phyloP scores from a whole-genome alignment of 2,113 vertebrate species.

The Geothlypis trichas region DNA sequence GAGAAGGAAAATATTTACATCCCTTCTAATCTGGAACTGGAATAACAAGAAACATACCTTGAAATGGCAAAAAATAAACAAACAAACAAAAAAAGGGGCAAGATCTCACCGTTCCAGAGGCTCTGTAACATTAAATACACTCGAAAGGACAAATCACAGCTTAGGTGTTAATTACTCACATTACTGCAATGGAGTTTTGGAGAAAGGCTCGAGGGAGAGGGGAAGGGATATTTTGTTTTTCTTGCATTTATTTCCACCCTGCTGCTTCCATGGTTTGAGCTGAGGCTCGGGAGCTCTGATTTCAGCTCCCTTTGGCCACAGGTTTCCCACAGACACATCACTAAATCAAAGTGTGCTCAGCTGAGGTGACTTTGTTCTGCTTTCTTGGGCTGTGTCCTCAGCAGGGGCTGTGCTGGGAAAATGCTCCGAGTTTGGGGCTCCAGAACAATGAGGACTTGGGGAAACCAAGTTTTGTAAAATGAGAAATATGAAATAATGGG shows the following conservation, averaged over 20 bases:
- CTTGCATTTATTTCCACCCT: background rate
- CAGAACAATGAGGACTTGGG: accelerated
- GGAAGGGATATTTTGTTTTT: background rate
- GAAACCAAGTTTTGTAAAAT: background rate
- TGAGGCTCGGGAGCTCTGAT: background rate
- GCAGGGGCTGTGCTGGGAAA: background rate
- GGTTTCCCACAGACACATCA: background rate
- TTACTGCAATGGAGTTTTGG: background rate
- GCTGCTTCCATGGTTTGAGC: background rate
- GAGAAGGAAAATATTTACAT: background rate
- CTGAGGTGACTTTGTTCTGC: background rate
- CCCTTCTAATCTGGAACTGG: background rate
- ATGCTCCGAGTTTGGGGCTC: accelerated
- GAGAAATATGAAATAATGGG: background rate
- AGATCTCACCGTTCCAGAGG: background rate
- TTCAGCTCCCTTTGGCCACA: background rate
- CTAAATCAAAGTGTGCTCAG: background rate
- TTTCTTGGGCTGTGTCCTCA: background rate
- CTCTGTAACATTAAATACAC: background rate
- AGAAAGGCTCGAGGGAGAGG: background rate
- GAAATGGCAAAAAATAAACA: background rate
- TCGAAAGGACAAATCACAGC: slow-evolving; percentile 9
- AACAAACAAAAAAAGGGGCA: background rate
- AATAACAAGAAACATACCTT: background rate
- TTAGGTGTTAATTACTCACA: slow-evolving; percentile 1